Conservation (phyloP, 2,797 vertebrate species). For the Sebastes oblongus region DNA sequence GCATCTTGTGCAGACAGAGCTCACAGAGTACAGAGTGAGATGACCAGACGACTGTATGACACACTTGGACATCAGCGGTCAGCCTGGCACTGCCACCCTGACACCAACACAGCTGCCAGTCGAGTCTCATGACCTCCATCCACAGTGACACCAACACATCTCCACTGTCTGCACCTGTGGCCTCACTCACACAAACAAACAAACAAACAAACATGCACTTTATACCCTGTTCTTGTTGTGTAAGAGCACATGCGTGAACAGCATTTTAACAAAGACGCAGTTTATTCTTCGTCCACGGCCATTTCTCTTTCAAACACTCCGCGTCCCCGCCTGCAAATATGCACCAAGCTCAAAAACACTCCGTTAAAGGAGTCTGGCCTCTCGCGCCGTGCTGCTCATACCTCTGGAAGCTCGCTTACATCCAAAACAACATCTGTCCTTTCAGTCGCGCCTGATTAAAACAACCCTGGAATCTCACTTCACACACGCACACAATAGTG, state of each 20-base stretch:
- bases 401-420: slow-evolving; percentile 45
- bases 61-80: slow-evolving; percentile 43
- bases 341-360: not conserved
- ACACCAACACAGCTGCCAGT: slow-evolving; percentile 82
- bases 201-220: slow-evolving; percentile 10
- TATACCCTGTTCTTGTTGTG: not conserved
- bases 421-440: slow-evolving; percentile 77
- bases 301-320: not conserved
- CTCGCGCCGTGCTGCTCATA: slow-evolving; percentile 33
- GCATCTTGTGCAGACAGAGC: not conserved
- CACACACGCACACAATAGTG: slow-evolving; percentile 31
- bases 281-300: not conserved
- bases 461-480: slow-evolving; percentile 51
- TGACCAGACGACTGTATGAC: slow-evolving; percentile 21
- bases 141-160: slow-evolving; percentile 75
- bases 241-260: not conserved
- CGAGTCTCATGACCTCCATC: slow-evolving; percentile 70
- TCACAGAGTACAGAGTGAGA: not conserved
- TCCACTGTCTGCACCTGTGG: slow-evolving; percentile 82
- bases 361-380: not conserved
- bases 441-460: slow-evolving; percentile 61
- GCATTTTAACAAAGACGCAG: not conserved
- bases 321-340: not conserved
- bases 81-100: slow-evolving; percentile 74
- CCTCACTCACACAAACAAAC: not conserved